A percentile compares a stretch with the other conserved stretches of the same genome.
Evolutionary conservation across 1,140 invertebrate genomes (phyloP).

Genomic region (Polypedilum pembai): DNA sequence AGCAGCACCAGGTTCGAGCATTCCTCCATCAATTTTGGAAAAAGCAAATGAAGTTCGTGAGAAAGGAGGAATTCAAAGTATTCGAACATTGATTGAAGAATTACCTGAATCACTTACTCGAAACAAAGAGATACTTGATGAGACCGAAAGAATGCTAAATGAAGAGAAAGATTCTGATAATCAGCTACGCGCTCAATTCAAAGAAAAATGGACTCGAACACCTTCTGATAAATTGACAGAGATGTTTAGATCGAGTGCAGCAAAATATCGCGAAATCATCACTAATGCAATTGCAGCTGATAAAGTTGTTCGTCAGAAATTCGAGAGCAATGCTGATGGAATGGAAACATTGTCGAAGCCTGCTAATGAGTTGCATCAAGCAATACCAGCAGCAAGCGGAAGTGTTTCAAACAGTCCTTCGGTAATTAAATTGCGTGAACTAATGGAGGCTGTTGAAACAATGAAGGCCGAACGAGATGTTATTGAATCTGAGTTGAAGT

Average conservation of each 20-base stretch:
- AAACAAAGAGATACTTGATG: slow-evolving; percentile 93
- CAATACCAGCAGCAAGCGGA: slow-evolving; percentile 53
- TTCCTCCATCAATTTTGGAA: slow-evolving; percentile 83
- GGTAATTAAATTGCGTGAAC: slow-evolving; percentile 59
- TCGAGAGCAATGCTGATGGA: slow-evolving; percentile 62
- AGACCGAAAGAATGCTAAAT: slow-evolving; percentile 79
- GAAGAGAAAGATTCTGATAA: slow-evolving; percentile 90
- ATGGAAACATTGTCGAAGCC: slow-evolving; percentile 77
- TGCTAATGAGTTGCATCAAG: slow-evolving; percentile 53
- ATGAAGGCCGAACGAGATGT: slow-evolving; percentile 83
- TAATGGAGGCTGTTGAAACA: slow-evolving; percentile 78
- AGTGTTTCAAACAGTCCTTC: slow-evolving; percentile 52
- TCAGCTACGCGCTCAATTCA: slow-evolving; percentile 81
- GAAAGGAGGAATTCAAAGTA: slow-evolving; percentile 57
- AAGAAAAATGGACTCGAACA: slow-evolving; percentile 83
- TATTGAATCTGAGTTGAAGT: slow-evolving; percentile 82
- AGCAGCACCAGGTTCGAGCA: slow-evolving; percentile 59
- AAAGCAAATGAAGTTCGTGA: slow-evolving; percentile 69
- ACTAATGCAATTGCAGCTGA: slow-evolving; percentile 75
- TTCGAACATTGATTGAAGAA: slow-evolving; percentile 62
- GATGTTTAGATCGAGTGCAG: slow-evolving; percentile 74
- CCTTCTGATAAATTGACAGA: slow-evolving; percentile 81
- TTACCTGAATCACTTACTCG: slow-evolving; percentile 83
- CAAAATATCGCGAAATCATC: slow-evolving; percentile 89
- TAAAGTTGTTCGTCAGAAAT: slow-evolving; percentile 79